Conservation (phyloP, 2,888 invertebrate genomes). For the Ligdia adustata region DNA sequence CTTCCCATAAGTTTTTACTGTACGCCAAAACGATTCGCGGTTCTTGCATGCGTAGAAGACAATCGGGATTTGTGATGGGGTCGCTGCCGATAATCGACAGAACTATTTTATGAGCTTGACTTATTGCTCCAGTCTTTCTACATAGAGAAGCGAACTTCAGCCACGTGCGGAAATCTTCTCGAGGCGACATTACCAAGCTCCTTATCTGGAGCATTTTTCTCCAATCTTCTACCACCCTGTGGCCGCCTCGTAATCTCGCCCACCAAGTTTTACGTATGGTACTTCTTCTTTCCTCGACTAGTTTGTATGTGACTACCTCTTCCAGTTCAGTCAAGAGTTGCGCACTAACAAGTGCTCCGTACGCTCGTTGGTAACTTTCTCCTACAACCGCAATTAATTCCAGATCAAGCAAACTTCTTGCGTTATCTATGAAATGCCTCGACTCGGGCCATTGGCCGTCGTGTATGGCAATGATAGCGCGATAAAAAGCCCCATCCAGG, state of each 20-base stretch:
- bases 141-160: conserved; percentile 98
- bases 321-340: conserved; percentile 99
- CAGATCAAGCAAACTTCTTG: conserved; percentile 96
- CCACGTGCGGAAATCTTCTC: conserved; percentile 98
- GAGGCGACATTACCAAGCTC: conserved; percentile 94
- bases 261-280: conserved; percentile 95
- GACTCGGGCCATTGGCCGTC: conserved; percentile 89
- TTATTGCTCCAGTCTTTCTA: conserved; percentile 94
- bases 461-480: conserved; percentile 96
- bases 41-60: conserved; percentile 89
- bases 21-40: conserved; percentile 97
- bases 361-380: conserved; percentile 97
- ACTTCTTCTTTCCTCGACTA: conserved; percentile 95
- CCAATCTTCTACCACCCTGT: conserved; percentile 98
- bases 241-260: conserved; percentile 97
- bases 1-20: conserved; percentile 97
- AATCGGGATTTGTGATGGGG: conserved; percentile 88
- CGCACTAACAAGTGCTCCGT: conserved; percentile 97
- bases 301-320: conserved; percentile 98
- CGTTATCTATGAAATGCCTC: conserved; percentile 93
- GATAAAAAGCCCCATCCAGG: conserved; percentile 97
- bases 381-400: conserved; percentile 98
- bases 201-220: conserved; percentile 97
- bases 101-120: conserved; percentile 96
- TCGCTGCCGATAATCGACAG: conserved; percentile 92